These are phyloP conservation scores for Trissoscelio sp. DNA, from an alignment of 2,888 invertebrate genomes.

Conservation along the genomic window DNA sequence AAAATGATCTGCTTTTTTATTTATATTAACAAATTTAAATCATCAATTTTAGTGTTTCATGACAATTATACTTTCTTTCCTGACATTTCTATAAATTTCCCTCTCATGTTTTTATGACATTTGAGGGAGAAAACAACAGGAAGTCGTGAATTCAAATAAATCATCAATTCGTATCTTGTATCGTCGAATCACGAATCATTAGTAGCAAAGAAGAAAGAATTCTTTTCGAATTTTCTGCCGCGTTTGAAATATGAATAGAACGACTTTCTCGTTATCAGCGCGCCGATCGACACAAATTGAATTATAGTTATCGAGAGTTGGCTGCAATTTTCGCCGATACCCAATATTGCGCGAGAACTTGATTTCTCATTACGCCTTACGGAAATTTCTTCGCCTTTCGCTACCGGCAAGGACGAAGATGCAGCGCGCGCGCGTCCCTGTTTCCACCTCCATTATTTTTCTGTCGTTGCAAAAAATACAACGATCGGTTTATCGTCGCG, in stretches of 20 bases:
- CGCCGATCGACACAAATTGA: conserved; percentile 58
- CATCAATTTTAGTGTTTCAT: no score
- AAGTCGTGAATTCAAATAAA: conserved; percentile 14
- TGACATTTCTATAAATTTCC: not conserved
- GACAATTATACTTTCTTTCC: no score
- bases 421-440: no score
- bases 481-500: conserved; percentile 23
- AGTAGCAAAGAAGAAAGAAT: conserved; percentile 2
- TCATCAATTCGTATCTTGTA: conserved; percentile 15
- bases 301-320: conserved; percentile 53
- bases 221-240: conserved; percentile 38
- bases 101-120: conserved; percentile 3
- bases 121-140: conserved; percentile 18
- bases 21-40: no score
- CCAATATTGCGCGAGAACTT: conserved; percentile 48
- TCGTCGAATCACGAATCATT: conserved; percentile 35
- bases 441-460: conserved; percentile 13
- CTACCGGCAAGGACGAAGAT: no score
- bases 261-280: conserved; percentile 58
- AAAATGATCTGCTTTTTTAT: no score
- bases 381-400: conserved; percentile 41
- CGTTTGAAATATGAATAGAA: conserved; percentile 44
- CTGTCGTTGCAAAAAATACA: conserved; percentile 16
- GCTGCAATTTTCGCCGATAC: conserved; percentile 47
- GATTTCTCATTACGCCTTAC: conserved; percentile 50